A percentile compares a stretch with the other conserved stretches of the same genome.
Conservation (phyloP, 2,888 invertebrate genomes). For the Nomada fucata region DNA sequence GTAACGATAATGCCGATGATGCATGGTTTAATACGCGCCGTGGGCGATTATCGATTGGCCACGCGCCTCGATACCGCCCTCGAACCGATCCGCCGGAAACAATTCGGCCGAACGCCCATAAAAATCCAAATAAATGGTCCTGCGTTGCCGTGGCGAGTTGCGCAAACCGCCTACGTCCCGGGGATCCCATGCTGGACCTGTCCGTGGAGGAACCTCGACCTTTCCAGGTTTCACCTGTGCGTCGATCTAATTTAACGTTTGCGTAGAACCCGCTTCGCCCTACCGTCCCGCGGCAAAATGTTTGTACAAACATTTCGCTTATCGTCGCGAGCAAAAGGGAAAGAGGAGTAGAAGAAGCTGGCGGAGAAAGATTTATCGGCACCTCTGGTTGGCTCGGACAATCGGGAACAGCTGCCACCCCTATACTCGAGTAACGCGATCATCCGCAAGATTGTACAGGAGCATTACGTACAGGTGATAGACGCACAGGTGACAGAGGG, state of each 20-base stretch:
- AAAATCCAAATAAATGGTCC: conserved; percentile 56
- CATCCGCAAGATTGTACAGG: conserved; percentile 37
- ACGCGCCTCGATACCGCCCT: conserved; percentile 76
- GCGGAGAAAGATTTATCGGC: background rate
- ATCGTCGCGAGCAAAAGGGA: background rate
- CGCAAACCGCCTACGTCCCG: conserved; percentile 54
- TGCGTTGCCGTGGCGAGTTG: conserved; percentile 22
- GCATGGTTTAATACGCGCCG: conserved; percentile 68
- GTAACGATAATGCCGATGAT: conserved; percentile 77
- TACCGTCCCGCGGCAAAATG: background rate
- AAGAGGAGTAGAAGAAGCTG: background rate
- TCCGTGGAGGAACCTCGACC: conserved; percentile 43
- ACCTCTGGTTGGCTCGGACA: conserved; percentile 8
- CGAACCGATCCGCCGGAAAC: conserved; percentile 62
- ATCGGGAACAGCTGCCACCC: conserved; percentile 58
- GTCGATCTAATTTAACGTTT: conserved; percentile 43
- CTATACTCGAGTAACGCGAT: conserved; percentile 53
- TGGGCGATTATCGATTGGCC: conserved; percentile 80
- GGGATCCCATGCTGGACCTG: conserved; percentile 13
- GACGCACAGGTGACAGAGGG: conserved; percentile 41
- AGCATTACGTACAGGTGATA: conserved; percentile 47
- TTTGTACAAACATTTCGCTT: conserved; percentile 12
- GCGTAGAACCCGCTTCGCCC: conserved; percentile 37
- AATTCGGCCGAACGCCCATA: conserved; percentile 63
- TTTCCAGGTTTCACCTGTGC: conserved; percentile 64